phyloP scores from a whole-genome alignment of 2,113 vertebrate genomes.

The Epinephelus cyanopodus region DNA sequence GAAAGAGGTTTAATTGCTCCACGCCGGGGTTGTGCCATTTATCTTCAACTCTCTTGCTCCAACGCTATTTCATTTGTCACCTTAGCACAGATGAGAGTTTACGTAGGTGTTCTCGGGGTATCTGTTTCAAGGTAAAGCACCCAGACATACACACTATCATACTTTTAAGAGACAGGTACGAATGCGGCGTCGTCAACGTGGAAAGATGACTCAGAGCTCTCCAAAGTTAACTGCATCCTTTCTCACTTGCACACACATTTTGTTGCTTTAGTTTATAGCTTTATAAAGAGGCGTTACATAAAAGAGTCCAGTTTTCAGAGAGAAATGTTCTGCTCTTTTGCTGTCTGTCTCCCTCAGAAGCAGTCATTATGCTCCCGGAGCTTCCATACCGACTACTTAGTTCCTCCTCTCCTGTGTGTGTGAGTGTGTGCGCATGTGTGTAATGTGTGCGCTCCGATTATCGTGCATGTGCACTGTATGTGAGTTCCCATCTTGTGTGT shows the following conservation, averaged over 20 bases:
- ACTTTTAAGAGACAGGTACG: constrained; percentile 51
- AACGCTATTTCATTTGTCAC: constrained; percentile 75
- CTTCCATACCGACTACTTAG: constrained; percentile 52
- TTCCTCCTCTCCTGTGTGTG: constrained; percentile 42
- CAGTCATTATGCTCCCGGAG: constrained; percentile 67
- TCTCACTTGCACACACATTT: constrained; percentile 19
- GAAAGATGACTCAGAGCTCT: constrained; percentile 66
- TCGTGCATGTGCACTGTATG: neutral
- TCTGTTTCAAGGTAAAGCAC: constrained; percentile 59
- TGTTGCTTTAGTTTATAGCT: constrained; percentile 47
- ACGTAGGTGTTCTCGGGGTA: constrained; percentile 54
- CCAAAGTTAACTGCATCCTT: constrained; percentile 54
- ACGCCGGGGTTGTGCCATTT: constrained; percentile 73
- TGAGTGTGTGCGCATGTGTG: neutral
- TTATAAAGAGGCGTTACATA: constrained; percentile 62
- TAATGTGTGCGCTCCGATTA: constrained; percentile 29
- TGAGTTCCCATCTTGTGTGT: neutral
- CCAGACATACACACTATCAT: constrained; percentile 17
- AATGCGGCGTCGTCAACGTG: constrained; percentile 4
- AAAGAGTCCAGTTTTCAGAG: constrained; percentile 67
- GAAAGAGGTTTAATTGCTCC: constrained; percentile 78
- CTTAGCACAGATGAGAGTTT: constrained; percentile 66
- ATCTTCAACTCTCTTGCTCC: constrained; percentile 74
- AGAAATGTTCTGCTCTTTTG: constrained; percentile 55
- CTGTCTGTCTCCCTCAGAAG: constrained; percentile 56